A percentile compares a stretch with the other conserved stretches of the same genome.
These are phyloP conservation scores for Scopus umbretta DNA, from an alignment of 2,113 vertebrate species.

Conservation along the genomic window DNA sequence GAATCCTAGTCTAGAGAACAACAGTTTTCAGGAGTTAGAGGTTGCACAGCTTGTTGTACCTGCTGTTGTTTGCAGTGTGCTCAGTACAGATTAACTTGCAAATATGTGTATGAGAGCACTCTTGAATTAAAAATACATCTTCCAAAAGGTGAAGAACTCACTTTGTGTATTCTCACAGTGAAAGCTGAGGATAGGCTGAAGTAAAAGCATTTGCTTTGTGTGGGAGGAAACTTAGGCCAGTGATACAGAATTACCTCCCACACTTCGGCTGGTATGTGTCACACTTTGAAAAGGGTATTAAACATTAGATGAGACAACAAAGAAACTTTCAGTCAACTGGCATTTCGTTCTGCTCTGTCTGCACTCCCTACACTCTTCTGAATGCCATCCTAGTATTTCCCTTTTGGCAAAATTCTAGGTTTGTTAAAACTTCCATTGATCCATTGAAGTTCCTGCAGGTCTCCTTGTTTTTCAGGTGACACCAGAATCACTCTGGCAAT, in stretches of 20 bases:
- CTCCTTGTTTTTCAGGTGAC: neutral
- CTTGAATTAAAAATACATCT: neutral
- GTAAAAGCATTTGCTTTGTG: slow-evolving; percentile 17
- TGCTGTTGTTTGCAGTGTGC: neutral
- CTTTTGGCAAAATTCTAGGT: neutral
- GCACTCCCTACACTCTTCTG: neutral
- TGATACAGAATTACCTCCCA: slow-evolving; percentile 40
- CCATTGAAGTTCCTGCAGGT: neutral
- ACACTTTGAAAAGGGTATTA: slow-evolving; percentile 59
- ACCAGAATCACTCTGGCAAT: neutral
- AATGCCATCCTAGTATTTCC: neutral
- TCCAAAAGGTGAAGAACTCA: neutral
- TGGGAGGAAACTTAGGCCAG: slow-evolving; percentile 21
- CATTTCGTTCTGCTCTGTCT: slow-evolving; percentile 36
- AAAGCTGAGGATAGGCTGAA: neutral
- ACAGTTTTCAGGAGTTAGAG: neutral
- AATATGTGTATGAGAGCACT: neutral
- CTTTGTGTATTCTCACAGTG: neutral
- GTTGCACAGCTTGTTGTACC: neutral
- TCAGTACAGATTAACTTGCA: neutral
- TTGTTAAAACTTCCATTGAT: neutral
- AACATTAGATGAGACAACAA: slow-evolving; percentile 47
- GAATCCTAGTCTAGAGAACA: neutral
- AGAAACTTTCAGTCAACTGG: slow-evolving; percentile 33
- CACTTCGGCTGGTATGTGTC: slow-evolving; percentile 42